phyloP scores from a whole-genome alignment of 92 coral and sea anemone species.

The Actinernus sp. region DNA sequence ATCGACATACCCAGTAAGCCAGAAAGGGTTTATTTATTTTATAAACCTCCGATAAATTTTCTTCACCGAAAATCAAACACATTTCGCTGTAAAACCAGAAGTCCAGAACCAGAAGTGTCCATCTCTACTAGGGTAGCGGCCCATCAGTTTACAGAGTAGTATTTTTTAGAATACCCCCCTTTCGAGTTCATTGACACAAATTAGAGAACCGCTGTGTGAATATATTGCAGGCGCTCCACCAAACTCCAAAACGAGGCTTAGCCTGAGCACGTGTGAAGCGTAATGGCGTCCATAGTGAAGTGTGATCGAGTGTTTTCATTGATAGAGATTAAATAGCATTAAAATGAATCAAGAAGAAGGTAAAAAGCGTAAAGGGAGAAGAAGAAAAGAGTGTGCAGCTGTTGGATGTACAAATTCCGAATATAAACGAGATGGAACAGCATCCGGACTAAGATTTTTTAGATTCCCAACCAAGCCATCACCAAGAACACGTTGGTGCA shows the following conservation, averaged over 20 bases:
- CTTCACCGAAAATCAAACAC: too few species aligned
- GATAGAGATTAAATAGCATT: background rate
- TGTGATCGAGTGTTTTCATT: background rate
- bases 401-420: slow-evolving; percentile 31
- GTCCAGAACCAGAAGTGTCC: too few species aligned
- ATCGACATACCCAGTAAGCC: too few species aligned
- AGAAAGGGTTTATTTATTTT: too few species aligned
- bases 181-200: background rate
- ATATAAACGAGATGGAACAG: slow-evolving; percentile 32
- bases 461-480: slow-evolving; percentile 43
- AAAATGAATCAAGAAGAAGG: background rate
- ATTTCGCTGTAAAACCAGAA: too few species aligned
- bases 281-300: background rate
- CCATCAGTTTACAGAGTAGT: too few species aligned
- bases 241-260: slow-evolving; percentile 1
- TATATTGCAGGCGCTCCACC: background rate
- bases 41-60: too few species aligned
- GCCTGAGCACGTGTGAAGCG: too few species aligned
- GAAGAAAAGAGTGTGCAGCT: slow-evolving; percentile 54
- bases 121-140: too few species aligned
- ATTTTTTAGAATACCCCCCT: slow-evolving; percentile 13
- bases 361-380: background rate
- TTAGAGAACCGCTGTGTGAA: slow-evolving; percentile 1
- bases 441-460: slow-evolving; percentile 44
- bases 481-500: slow-evolving; percentile 58